These are phyloP conservation scores for Selene dorsalis DNA, from an alignment of 2,797 vertebrate genomes.

Conservation along the genomic window DNA sequence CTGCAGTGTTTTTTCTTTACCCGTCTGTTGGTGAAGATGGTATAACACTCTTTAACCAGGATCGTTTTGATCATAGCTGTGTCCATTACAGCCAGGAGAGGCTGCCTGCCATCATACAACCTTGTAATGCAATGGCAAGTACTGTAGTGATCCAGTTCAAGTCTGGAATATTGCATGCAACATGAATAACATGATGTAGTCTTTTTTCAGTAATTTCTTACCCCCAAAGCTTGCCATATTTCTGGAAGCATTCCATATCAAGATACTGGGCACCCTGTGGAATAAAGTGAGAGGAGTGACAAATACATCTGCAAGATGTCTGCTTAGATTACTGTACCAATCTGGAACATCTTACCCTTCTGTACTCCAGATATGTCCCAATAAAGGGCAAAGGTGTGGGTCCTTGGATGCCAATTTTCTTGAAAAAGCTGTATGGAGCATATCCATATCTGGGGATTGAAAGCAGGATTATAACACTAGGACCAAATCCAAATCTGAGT, in stretches of 20 bases:
- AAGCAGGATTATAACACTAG: constrained; percentile 1
- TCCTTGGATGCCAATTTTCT: constrained; percentile 66
- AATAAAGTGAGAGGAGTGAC: not conserved
- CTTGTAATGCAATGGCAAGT: constrained; percentile 57
- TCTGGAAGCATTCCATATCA: constrained; percentile 74
- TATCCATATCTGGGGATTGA: constrained; percentile 70
- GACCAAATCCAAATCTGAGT: not conserved
- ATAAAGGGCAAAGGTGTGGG: constrained; percentile 73
- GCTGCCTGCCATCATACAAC: constrained; percentile 82
- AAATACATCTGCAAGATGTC: not conserved
- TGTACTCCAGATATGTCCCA: constrained; percentile 71
- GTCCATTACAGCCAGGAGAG: constrained; percentile 82
- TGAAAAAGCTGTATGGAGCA: constrained; percentile 72
- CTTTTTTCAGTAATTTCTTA: constrained; percentile 52
- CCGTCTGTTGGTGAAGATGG: constrained; percentile 82
- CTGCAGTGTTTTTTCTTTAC: constrained; percentile 57
- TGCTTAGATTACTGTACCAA: not conserved
- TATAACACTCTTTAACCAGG: constrained; percentile 86
- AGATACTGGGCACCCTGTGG: constrained; percentile 73
- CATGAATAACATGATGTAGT: not conserved
- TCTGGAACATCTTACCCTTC: constrained; percentile 42
- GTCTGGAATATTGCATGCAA: not conserved
- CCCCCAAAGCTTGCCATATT: constrained; percentile 82
- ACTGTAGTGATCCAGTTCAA: not conserved
- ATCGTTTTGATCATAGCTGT: constrained; percentile 82